These are phyloP conservation scores for Sycon ciliatum DNA, from an alignment of 37 sponge, comb jelly and placozoan genomes.

Conservation along the genomic window DNA sequence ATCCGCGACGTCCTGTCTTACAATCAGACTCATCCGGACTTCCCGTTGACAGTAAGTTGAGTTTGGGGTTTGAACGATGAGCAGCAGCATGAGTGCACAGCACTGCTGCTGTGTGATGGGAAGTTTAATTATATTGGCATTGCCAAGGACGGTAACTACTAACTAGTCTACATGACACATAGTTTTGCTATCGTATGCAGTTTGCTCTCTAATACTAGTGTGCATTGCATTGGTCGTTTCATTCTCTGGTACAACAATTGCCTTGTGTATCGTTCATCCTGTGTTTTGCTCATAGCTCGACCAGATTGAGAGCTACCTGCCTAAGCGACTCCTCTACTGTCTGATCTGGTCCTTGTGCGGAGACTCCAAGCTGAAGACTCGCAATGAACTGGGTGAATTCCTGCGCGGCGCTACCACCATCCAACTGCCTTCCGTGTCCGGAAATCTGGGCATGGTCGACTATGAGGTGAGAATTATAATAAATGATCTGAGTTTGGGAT, in stretches of 20 bases:
- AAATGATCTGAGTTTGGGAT: too few species aligned
- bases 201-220: too few species aligned
- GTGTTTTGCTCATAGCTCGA: slow-evolving; percentile 35
- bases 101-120: too few species aligned
- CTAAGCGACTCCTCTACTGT: slow-evolving; percentile 67
- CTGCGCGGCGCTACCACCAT: slow-evolving; percentile 83
- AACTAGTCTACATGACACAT: too few species aligned
- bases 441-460: slow-evolving; percentile 63
- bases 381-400: slow-evolving; percentile 80
- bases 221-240: too few species aligned
- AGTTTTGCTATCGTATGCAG: too few species aligned
- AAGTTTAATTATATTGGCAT: too few species aligned
- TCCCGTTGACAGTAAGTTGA: slow-evolving; percentile 67
- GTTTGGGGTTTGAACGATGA: background rate
- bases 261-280: background rate
- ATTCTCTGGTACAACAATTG: too few species aligned
- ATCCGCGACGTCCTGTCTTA: slow-evolving; percentile 71
- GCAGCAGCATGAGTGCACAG: background rate
- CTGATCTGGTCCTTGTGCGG: slow-evolving; percentile 90
- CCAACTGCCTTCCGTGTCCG: slow-evolving; percentile 61
- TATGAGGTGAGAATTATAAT: slow-evolving; percentile 54
- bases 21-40: slow-evolving; percentile 91
- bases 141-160: too few species aligned
- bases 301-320: slow-evolving; percentile 72
- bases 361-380: slow-evolving; percentile 63